Base-by-base conservation (phyloP, 2,113 vertebrate species). In the Oceanites oceanicus region DNA sequence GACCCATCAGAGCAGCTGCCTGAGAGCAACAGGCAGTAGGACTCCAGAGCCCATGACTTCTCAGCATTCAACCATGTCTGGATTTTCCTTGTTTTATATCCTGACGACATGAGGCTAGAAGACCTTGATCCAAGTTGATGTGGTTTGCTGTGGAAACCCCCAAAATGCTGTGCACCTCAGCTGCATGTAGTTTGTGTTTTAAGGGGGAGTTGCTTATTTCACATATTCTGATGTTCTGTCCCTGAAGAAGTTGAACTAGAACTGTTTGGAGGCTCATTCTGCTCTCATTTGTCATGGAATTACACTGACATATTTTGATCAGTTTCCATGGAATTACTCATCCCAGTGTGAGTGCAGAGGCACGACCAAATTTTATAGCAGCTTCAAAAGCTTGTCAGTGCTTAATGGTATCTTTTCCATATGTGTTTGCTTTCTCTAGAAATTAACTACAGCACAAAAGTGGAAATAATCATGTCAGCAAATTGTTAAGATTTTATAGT, bases 391-490 rank as follows among this genome's bases (percentile, higher is more conserved):
- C 50, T 90, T 92, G 61, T 88, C 80, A 72, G n/a, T 79, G 45
- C 86, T 81, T 95, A 89, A 82, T 66, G 77, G 9, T 61, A 86
- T 87, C 9, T 3, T 76, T 94, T 92, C 50, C 71, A 80, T 66
- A 90, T 80, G 73, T 91, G 59, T 76, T 78, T 74, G 52, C 34
- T 89, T 91, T 93, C 67, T 94, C 74, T 94, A 79, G 75, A 96
- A 96, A 95, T 94, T 82, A 96, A 87, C 32, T 94, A 70, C 34
- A 76, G 34, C 26, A 87, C 44, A 87, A 83, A 94, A 94, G 27
- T 90, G 47, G 82, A 97, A 96, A 90, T 81, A 96, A 96, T 77
- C n/a, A 78, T 95, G 67, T 96, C 71, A 90, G 45, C 52, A 97
- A 95, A 90, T 74, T 47, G 77, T 91, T 94, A 97, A 83, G 65